Evolutionary conservation across 2,888 invertebrate species (phyloP).

Genomic region (Microplitis deprimator): DNA sequence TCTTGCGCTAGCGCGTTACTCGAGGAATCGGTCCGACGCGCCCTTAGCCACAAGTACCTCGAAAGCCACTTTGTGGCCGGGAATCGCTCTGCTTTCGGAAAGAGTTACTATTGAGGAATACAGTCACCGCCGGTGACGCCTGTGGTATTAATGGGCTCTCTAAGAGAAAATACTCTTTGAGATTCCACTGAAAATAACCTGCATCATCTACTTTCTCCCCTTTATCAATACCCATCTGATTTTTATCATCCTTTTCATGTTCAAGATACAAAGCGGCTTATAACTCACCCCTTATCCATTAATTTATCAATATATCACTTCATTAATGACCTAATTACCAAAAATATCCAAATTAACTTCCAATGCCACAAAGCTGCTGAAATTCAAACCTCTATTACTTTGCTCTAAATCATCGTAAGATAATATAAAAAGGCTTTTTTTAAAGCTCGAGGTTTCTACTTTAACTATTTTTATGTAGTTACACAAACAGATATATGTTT

Average conservation of each 20-base stretch:
- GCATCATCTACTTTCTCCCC: not conserved
- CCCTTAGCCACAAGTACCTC: constrained; percentile 36
- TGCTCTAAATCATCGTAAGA: not conserved
- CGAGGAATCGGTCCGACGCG: constrained; percentile 39
- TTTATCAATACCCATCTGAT: not conserved
- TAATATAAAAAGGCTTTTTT: not conserved
- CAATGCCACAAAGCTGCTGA: not conserved
- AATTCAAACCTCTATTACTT: not conserved
- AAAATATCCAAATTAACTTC: not conserved
- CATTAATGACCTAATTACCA: not conserved
- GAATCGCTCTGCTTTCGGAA: not conserved
- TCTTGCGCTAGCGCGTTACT: constrained; percentile 43
- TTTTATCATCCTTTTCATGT: not conserved
- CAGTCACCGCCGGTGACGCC: not conserved
- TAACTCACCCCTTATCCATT: not conserved
- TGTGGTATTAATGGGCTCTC: too few species aligned
- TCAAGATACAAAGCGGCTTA: not conserved
- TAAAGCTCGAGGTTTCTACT: not conserved
- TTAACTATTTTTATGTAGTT: too few species aligned
- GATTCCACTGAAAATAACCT: not conserved
- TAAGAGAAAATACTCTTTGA: not conserved
- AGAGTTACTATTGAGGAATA: not conserved
- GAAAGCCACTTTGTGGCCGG: constrained; percentile 46
- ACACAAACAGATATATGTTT: too few species aligned
- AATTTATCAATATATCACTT: not conserved